Base-by-base conservation (phyloP, 92 coral and sea anemone genomes). In the Bergia sp. region DNA sequence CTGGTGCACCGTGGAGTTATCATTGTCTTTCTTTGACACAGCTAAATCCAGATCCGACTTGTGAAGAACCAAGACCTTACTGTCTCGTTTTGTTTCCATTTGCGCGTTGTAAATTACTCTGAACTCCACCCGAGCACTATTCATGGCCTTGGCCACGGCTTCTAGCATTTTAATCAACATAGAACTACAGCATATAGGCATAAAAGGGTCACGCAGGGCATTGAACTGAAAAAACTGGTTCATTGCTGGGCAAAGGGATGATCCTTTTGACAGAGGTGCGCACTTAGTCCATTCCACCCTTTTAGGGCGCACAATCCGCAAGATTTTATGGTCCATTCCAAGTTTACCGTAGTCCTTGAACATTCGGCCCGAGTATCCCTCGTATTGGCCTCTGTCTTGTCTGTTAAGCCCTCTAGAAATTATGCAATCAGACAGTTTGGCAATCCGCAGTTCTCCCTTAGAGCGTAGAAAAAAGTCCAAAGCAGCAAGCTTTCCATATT, bases 141-240 rank as follows among this genome's bases (percentile, higher is more conserved):
- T 0, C 78, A 84, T 84, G 3, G 87, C 87, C 0, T 50, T 36
- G 1, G 87, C 23, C 16, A 84, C 79, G 3, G 69, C 78, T 47
- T 72, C 29, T 47, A 84, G 16, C 67, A 71, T 84, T 77, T 72
- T 84, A 9, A 0, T 67, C 79, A 84, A 12, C 79, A 84, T 47
- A 18, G 87, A 84, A 49, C 77, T 84, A 21, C 87, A 84, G 64
- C 87, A 84, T 15, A 84, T 71, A 23, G 87, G 87, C 79, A 84
- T 69, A 38, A 71, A 84, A 44, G 79, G 78, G 66, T 84, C 66
- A 37, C 58, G 87, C 36, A 18, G 87, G 44, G 43, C 87, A 45
- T 84, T 84, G 39, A 45, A 43, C 36, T 69, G 79, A 1, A 37
- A 43, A 44, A 83, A 47, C 45, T 6, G 77, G 43, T 43, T 15